Evolutionary conservation across 2,797 vertebrate species (phyloP).

Genomic region (Sparidentex hasta): DNA sequence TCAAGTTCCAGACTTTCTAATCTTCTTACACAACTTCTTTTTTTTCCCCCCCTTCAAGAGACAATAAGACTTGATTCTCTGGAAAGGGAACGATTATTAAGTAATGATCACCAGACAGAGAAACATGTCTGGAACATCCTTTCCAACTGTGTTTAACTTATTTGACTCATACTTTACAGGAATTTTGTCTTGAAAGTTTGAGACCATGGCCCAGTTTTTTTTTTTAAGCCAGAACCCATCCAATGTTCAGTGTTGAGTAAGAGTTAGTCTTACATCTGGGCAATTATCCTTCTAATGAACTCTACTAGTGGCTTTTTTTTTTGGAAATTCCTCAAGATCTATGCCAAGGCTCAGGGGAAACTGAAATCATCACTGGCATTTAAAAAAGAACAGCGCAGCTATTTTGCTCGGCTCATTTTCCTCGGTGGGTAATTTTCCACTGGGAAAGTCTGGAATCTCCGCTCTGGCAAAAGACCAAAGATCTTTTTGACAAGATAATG

Average conservation of each 20-base stretch:
- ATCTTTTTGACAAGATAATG: neutral
- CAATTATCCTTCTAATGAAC: neutral
- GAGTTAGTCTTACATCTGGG: neutral
- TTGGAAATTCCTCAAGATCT: slow-evolving; percentile 4
- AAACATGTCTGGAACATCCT: neutral
- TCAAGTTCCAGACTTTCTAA: neutral
- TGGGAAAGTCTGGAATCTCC: slow-evolving; percentile 6
- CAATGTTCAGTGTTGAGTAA: too few relatives aligned
- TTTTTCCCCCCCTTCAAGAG: slow-evolving; percentile 5
- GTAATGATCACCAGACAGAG: accelerated
- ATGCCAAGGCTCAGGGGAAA: neutral
- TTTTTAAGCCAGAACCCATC: neutral
- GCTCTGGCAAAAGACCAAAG: neutral
- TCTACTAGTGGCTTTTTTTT: neutral
- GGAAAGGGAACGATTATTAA: neutral
- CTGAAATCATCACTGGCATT: neutral
- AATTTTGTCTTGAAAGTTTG: neutral
- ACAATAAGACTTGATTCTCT: neutral
- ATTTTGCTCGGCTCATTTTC: neutral
- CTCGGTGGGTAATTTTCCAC: neutral
- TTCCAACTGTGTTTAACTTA: neutral
- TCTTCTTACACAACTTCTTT: slow-evolving; percentile 15
- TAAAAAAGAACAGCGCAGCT: neutral
- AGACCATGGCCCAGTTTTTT: neutral
- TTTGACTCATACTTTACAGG: neutral